phyloP scores from a whole-genome alignment of 2,888 invertebrate genomes.

The Nomada goodeniana region DNA sequence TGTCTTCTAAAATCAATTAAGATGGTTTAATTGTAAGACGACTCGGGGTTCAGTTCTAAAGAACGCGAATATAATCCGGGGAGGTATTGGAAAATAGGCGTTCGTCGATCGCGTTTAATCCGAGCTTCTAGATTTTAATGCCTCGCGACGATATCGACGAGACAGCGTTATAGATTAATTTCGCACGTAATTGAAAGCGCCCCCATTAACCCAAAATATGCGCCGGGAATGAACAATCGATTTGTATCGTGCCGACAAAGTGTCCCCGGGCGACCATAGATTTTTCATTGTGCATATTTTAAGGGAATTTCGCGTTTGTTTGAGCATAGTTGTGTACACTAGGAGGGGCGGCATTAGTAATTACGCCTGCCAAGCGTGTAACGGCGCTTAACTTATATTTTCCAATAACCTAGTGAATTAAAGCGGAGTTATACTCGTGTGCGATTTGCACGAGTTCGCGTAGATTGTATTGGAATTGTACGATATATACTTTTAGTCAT shows the following conservation, averaged over 20 bases:
- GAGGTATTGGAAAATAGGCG: conserved; percentile 9
- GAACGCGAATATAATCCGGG: not conserved
- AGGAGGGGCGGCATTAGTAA: no score
- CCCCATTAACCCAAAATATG: conserved; percentile 35
- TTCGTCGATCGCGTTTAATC: conserved; percentile 28
- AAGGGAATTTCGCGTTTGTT: not conserved
- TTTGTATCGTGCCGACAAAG: not conserved
- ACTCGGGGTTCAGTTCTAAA: conserved; percentile 26
- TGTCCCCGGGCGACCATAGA: not conserved
- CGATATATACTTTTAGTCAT: no score
- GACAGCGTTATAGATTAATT: conserved; percentile 36
- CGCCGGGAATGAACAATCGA: conserved; percentile 11
- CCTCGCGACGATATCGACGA: conserved; percentile 25
- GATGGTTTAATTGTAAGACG: conserved; percentile 11
- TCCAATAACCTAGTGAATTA: no score
- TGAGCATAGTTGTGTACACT: not conserved
- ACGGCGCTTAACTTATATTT: no score
- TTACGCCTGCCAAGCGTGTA: no score
- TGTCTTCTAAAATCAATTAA: conserved; percentile 25
- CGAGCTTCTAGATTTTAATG: conserved; percentile 37
- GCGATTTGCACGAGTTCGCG: no score
- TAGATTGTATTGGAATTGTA: no score
- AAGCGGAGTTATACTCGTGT: no score
- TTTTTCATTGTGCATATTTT: not conserved
- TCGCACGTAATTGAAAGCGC: conserved; percentile 34